A percentile compares a stretch with the other conserved stretches of the same genome.
phyloP scores from a whole-genome alignment of 2,113 vertebrate genomes.

The Vulpes ferrilata region DNA sequence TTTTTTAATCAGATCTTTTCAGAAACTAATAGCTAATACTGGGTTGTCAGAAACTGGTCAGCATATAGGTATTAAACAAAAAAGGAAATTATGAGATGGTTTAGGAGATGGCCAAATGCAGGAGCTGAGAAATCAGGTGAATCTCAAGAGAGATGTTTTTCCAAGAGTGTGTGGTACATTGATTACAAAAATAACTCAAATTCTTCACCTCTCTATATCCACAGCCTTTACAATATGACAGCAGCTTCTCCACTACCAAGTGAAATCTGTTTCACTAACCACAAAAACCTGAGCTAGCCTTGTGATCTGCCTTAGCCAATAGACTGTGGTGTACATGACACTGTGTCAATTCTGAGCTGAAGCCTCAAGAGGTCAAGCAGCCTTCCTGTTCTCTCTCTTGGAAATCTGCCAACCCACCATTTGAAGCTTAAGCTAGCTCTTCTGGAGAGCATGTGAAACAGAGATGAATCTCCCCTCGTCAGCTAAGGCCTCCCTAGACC shows the following conservation, averaged over 20 bases:
- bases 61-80: not conserved
- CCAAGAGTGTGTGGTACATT: not conserved
- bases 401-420: not conserved
- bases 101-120: not conserved
- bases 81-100: not conserved
- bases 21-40: not conserved
- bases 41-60: conserved; percentile 21
- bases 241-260: not conserved
- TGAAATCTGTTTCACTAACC: conserved; percentile 20
- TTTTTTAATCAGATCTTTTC: conserved; percentile 26
- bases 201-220: not conserved
- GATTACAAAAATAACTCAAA: conserved; percentile 30
- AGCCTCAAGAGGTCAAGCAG: not conserved
- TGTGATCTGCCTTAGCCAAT: not conserved
- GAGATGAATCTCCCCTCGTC: not conserved
- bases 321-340: not conserved
- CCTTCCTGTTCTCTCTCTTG: not conserved
- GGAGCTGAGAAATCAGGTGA: not conserved
- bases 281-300: not conserved
- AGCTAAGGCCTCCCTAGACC: not conserved
- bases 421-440: not conserved
- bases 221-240: not conserved
- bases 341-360: not conserved
- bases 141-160: conserved; percentile 17
- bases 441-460: not conserved